These are phyloP conservation scores for Bradypodion pumilum DNA, from an alignment of 2,797 vertebrate species.

Conservation along the genomic window DNA sequence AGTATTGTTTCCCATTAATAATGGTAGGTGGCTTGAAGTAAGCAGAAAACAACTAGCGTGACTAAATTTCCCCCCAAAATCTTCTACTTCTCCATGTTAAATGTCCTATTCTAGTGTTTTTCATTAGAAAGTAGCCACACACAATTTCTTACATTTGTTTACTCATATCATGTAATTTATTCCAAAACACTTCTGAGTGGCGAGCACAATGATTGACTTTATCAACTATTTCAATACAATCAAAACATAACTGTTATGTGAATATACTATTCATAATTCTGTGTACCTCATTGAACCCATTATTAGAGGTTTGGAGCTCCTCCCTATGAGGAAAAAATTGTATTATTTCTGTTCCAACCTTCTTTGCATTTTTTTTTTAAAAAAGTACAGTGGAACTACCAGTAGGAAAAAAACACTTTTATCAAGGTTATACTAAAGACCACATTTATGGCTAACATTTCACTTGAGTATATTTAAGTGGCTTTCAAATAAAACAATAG, in stretches of 20 bases:
- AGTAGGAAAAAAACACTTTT: not conserved
- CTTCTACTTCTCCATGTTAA: not conserved
- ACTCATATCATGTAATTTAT: not conserved
- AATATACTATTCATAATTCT: not conserved
- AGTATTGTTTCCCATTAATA: too few species aligned
- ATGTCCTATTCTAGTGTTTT: not conserved
- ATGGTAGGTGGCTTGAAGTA: too few species aligned
- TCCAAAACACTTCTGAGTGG: too few species aligned
- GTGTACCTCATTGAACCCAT: not conserved
- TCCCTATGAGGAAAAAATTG: not conserved
- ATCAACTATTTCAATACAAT: not conserved
- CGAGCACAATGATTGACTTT: not conserved
- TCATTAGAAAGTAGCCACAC: not conserved
- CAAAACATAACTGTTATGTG: not conserved
- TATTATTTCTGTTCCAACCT: too few species aligned
- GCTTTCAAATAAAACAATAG: not conserved
- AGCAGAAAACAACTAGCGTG: too few species aligned
- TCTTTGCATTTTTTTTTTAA: not conserved
- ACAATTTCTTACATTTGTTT: not conserved
- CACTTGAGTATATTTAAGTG: conserved; percentile 11
- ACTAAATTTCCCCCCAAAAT: too few species aligned
- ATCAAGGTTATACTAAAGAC: not conserved
- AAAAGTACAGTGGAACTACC: not conserved
- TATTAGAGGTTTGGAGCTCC: not conserved
- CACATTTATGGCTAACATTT: not conserved